Conservation (phyloP, 1,140 invertebrate genomes). For the Zaprionus gabonicus region DNA sequence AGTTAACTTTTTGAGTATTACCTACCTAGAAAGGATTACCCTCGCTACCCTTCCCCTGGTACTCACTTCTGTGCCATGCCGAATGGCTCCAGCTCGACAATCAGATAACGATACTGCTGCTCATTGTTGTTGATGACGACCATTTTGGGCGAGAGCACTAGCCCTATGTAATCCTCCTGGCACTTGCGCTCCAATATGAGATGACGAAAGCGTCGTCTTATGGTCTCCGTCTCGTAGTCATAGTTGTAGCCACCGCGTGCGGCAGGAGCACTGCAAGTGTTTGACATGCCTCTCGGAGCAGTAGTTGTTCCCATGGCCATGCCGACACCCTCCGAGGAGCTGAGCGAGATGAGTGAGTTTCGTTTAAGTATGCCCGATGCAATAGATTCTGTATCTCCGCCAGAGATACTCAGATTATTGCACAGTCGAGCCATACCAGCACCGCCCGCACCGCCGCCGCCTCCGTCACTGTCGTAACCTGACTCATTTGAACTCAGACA, state of each 20-base stretch:
- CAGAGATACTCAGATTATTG: conserved; percentile 84
- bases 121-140: conserved; percentile 85
- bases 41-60: not conserved
- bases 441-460: conserved; percentile 84
- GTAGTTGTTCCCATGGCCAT: conserved; percentile 45
- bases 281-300: conserved; percentile 28
- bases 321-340: conserved; percentile 74
- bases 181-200: conserved; percentile 87
- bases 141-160: conserved; percentile 89
- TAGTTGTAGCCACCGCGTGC: conserved; percentile 79
- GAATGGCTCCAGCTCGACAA: conserved; percentile 92
- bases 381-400: conserved; percentile 84
- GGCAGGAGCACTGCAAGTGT: conserved; percentile 76
- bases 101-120: conserved; percentile 90
- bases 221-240: conserved; percentile 80
- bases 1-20: too few relatives aligned
- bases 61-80: conserved; percentile 91
- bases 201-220: conserved; percentile 85
- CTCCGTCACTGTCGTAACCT: conserved; percentile 92
- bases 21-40: not conserved
- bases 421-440: conserved; percentile 80
- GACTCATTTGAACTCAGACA: conserved; percentile 93
- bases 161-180: conserved; percentile 88
- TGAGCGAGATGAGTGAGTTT: conserved; percentile 79
- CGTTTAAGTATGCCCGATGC: conserved; percentile 81